Evolutionary conservation across 2,797 vertebrate species (phyloP), one percentile per base, ranked within the genome.

Genomic region (Tolypeutes matacus): DNA sequence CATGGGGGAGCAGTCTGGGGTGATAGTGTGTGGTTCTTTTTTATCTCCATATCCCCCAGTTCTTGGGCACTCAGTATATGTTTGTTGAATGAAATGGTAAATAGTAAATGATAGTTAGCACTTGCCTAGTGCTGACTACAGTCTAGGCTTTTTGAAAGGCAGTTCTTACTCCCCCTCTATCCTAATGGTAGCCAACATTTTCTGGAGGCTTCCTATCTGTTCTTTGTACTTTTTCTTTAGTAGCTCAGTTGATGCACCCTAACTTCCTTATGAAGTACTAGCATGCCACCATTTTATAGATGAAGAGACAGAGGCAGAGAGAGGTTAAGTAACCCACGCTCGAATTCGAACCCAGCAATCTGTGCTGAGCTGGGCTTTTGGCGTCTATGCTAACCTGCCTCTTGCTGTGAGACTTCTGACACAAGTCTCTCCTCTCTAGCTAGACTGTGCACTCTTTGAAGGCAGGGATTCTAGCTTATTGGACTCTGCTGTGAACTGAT

Each of bases 61-160:
- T 51, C 39, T 65, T 75, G 65, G 42, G 27, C 11, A 46, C 11
- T 5, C 53, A 36, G 70, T 29, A 23, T 53, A 9, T 64, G n/a
- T 36, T 89, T 96, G 31, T 72, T 90, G 76, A 89, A 49, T 60
- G 29, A 88, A 88, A 53, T 75, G 49, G 13, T 49, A 86, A 75
- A 56, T 65, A 62, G 64, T 81, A 51, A 86, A 46, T 39, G 18
- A 91, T 31, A 83, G 18, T 46, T 58, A 42, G 23, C 17, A 27
- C 62, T 15, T 58, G 23, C 36, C 0, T 20, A 42, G 20, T 80
- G 34, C 72, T 29, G 72, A 56, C 42, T 75, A 25, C 13, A 18
- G 13, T 29, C 14, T 2, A 17, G 42, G 6, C 42, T 15, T 93
- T 53, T 49, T 27, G 56, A 62, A 69, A 64, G 81, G 67, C 60